Evolutionary conservation across 2,113 vertebrate species (phyloP).

Genomic region (Bos indicus): DNA sequence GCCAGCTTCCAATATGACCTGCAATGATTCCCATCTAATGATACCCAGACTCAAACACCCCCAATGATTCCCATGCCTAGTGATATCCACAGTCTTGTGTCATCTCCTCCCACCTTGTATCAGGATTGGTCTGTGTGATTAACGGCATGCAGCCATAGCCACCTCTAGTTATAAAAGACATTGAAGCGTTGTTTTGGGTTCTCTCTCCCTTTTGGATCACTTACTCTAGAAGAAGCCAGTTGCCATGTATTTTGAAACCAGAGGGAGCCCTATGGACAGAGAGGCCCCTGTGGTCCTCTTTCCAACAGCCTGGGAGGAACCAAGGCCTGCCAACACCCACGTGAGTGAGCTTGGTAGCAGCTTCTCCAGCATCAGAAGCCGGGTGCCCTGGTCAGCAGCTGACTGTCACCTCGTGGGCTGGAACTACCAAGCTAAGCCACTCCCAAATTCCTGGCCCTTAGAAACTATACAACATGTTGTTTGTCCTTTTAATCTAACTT

Average conservation of each 20-base stretch:
- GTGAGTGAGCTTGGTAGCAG: neutral
- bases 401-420: neutral
- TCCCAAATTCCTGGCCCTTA: neutral
- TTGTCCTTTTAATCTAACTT: neutral
- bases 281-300: neutral
- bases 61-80: neutral
- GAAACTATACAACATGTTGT: neutral
- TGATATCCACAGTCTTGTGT: neutral
- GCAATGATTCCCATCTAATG: neutral
- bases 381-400: neutral
- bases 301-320: neutral
- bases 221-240: neutral
- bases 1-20: neutral
- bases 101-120: neutral
- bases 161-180: neutral
- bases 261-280: neutral
- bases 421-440: neutral
- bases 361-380: no score
- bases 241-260: neutral
- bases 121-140: neutral
- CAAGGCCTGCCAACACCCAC: neutral
- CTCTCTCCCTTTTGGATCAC: neutral
- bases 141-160: neutral
- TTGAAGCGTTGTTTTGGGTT: neutral
- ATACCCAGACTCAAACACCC: neutral